These are phyloP conservation scores for Reticulitermes speratus DNA, from an alignment of 1,140 invertebrate genomes.

Conservation along the genomic window DNA sequence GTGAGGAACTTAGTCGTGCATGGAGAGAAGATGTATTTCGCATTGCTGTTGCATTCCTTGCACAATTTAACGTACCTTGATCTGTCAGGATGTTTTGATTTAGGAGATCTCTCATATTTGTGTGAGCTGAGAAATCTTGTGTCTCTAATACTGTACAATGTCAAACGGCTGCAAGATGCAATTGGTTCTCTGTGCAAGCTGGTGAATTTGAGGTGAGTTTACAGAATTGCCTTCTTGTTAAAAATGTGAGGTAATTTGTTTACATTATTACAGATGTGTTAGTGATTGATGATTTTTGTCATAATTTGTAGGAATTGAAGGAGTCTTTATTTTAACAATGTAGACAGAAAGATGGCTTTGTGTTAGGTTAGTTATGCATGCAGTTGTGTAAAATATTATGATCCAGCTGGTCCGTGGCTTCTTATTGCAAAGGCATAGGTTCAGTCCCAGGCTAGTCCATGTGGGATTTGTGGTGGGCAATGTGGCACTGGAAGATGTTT, in stretches of 20 bases:
- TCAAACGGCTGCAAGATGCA: constrained; percentile 52
- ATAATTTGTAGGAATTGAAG: too few relatives aligned
- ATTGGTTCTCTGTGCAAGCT: constrained; percentile 58
- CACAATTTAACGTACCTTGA: constrained; percentile 72
- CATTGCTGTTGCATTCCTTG: constrained; percentile 58
- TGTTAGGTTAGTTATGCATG: too few relatives aligned
- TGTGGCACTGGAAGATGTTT: too few relatives aligned
- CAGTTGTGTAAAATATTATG: too few relatives aligned
- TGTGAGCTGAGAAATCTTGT: constrained; percentile 62
- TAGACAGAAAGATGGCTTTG: too few relatives aligned
- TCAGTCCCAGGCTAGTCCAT: too few relatives aligned
- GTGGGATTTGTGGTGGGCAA: too few relatives aligned
- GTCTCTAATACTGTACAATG: constrained; percentile 76
- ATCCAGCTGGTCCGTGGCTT: too few relatives aligned
- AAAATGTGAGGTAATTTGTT: not conserved
- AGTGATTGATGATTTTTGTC: too few relatives aligned
- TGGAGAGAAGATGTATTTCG: constrained; percentile 51
- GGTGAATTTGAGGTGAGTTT: constrained; percentile 51
- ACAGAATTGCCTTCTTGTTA: not conserved
- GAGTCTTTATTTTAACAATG: too few relatives aligned
- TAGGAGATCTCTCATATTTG: constrained; percentile 58
- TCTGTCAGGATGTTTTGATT: constrained; percentile 68
- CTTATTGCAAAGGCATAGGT: too few relatives aligned
- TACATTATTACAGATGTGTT: not conserved
- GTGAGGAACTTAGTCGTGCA: constrained; percentile 54